These are phyloP conservation scores for Odocoileus hemionus DNA, from an alignment of 2,113 vertebrate species.

Conservation along the genomic window DNA sequence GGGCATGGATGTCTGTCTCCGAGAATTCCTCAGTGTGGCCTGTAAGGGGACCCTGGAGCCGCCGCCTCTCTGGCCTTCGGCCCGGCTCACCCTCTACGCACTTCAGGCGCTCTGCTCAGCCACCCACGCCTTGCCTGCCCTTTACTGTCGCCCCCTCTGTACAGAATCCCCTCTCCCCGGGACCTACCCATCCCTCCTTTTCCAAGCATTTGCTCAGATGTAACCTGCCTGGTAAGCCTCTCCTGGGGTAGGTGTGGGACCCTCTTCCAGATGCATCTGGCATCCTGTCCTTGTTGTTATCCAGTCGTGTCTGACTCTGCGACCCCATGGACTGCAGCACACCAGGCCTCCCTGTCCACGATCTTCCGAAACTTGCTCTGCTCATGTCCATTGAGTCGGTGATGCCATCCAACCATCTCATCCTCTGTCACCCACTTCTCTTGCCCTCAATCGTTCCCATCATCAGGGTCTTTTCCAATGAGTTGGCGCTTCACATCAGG, in stretches of 20 bases:
- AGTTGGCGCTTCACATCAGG: not conserved
- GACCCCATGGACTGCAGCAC: not conserved
- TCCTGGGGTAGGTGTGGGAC: not conserved
- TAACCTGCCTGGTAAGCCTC: not conserved
- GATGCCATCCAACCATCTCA: not conserved
- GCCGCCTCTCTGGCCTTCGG: not conserved
- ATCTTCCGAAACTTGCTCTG: not conserved
- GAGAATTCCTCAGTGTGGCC: not conserved
- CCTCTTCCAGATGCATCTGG: not conserved
- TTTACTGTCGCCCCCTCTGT: not conserved
- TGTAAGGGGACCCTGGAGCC: not conserved
- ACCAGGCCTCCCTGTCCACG: not conserved
- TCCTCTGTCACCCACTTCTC: not conserved
- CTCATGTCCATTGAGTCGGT: not conserved
- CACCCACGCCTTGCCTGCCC: not conserved
- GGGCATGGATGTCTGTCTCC: not conserved
- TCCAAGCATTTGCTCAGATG: not conserved
- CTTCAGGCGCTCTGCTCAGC: not conserved
- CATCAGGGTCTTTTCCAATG: not conserved
- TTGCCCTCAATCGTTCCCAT: not conserved
- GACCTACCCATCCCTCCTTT: not conserved
- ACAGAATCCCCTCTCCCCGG: not conserved
- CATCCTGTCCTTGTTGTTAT: not conserved
- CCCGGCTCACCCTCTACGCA: rapidly evolving
- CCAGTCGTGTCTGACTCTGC: not conserved